Conservation (phyloP, 2,797 vertebrate species). For the Rhabdophis nuchalis region DNA sequence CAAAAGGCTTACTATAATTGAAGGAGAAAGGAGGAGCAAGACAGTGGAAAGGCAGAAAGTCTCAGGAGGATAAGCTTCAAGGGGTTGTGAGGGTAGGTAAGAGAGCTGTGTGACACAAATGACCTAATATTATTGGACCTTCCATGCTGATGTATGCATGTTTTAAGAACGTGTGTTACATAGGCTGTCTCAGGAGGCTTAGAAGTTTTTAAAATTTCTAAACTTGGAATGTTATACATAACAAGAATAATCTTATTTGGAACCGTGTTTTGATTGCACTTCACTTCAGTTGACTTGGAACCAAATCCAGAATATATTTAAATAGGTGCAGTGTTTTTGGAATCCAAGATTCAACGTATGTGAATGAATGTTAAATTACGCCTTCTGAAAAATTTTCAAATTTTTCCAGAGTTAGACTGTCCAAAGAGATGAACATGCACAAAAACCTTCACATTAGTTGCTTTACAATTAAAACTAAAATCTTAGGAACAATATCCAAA, state of each 20-base stretch:
- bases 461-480: conserved; percentile 4
- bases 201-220: not conserved
- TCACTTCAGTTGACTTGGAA: not conserved
- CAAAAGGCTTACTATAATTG: not conserved
- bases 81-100: not conserved
- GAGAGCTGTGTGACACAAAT: not conserved
- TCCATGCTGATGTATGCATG: not conserved
- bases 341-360: not conserved
- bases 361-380: not conserved
- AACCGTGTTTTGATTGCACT: not conserved
- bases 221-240: not conserved
- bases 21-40: not conserved
- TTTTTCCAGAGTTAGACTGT: not conserved
- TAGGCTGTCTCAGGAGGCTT: not conserved
- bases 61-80: not conserved
- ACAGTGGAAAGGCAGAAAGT: not conserved
- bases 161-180: not conserved
- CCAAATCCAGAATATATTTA: not conserved
- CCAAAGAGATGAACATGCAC: not conserved
- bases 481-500: not conserved
- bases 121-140: not conserved
- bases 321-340: not conserved
- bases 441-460: not conserved
- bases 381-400: not conserved
- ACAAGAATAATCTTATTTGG: not conserved